Evolutionary conservation across 2,113 vertebrate species (phyloP).

Genomic region (Xyrauchen texanus): DNA sequence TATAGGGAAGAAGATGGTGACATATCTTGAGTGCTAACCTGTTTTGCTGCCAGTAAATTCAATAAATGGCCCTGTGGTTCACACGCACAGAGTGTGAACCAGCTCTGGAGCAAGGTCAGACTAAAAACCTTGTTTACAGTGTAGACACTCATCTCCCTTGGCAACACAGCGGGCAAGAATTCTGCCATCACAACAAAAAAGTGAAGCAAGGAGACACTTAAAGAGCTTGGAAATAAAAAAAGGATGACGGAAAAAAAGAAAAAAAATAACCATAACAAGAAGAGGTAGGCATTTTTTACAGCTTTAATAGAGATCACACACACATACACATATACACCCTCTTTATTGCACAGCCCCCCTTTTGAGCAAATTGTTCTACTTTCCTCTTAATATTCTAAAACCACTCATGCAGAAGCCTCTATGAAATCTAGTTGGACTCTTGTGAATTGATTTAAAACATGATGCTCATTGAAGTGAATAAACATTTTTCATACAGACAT

Average conservation of each 20-base stretch:
- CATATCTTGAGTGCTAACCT: slow-evolving; percentile 19
- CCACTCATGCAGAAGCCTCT: slow-evolving; percentile 10
- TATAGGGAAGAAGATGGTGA: slow-evolving; percentile 14
- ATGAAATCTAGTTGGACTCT: slow-evolving; percentile 36
- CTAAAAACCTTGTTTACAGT: slow-evolving; percentile 38
- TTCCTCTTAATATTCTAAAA: slow-evolving; percentile 30
- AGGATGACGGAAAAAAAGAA: too few species aligned
- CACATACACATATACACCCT: neutral
- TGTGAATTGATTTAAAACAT: slow-evolving; percentile 25
- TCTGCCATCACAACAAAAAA: slow-evolving; percentile 26
- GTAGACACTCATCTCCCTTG: slow-evolving; percentile 29
- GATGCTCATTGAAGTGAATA: slow-evolving; percentile 23
- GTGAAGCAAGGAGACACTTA: slow-evolving; percentile 7
- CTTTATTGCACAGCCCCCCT: neutral
- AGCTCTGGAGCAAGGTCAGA: slow-evolving; percentile 33
- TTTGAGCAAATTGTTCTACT: slow-evolving; percentile 8
- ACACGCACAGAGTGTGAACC: slow-evolving; percentile 23
- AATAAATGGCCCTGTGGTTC: slow-evolving; percentile 31
- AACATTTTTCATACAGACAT: neutral
- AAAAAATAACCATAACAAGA: too few species aligned
- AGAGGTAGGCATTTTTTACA: neutral
- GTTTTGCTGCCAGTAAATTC: slow-evolving; percentile 33
- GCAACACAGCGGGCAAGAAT: slow-evolving; percentile 12
- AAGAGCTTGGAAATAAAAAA: neutral
- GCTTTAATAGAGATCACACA: neutral